phyloP scores from a whole-genome alignment of 1,140 invertebrate species.

The Tribolium castaneum region DNA sequence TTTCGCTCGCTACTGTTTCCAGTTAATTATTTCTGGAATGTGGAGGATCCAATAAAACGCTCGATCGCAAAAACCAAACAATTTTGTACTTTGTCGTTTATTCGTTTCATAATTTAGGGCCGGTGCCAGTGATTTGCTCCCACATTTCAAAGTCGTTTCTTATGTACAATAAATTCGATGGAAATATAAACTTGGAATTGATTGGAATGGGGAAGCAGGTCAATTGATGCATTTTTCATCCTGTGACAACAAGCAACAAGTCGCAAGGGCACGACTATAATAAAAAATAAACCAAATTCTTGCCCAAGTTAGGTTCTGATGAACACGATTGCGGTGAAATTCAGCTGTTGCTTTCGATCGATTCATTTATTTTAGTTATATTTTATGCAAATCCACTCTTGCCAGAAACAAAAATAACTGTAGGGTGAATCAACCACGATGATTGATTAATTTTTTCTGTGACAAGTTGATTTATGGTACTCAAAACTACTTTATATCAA shows the following conservation, averaged over 20 bases:
- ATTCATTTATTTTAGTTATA: neutral
- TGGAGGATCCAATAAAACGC: no score
- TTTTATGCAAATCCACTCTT: neutral
- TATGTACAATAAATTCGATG: conserved; percentile 18
- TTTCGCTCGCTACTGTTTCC: neutral
- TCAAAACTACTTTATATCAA: neutral
- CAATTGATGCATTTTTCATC: conserved; percentile 9
- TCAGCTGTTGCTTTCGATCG: neutral
- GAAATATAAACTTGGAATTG: conserved; percentile 30
- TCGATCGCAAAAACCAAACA: no score
- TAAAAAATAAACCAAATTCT: neutral
- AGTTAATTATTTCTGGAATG: neutral
- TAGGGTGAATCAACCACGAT: neutral
- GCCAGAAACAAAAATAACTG: neutral
- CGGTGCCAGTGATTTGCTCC: conserved; percentile 20
- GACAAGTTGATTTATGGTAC: neutral
- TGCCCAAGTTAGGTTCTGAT: neutral
- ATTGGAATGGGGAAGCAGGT: neutral
- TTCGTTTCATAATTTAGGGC: neutral
- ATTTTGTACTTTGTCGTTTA: neutral
- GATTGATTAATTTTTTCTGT: neutral
- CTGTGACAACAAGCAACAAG: conserved; percentile 6
- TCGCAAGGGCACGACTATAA: neutral
- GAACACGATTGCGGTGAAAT: neutral
- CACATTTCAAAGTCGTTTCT: conserved; percentile 7